These are phyloP conservation scores for Leucoma salicis DNA, from an alignment of 2,888 invertebrate genomes.

Conservation along the genomic window DNA sequence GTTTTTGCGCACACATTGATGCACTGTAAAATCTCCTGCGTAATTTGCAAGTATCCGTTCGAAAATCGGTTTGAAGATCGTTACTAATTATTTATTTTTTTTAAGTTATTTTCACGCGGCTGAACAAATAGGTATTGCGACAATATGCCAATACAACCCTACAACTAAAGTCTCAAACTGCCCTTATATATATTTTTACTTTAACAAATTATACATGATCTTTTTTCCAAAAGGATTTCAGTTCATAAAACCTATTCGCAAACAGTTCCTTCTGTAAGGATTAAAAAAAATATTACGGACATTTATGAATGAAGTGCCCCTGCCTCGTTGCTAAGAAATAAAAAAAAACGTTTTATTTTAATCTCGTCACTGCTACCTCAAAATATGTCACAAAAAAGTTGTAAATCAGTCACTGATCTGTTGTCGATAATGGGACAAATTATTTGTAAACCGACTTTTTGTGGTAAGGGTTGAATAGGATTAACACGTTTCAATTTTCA, in stretches of 20 bases:
- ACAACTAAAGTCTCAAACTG: no score
- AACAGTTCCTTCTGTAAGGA: background rate
- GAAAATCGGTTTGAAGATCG: no score
- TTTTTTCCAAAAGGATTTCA: background rate
- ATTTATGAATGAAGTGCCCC: constrained; percentile 11
- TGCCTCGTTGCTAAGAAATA: constrained; percentile 10
- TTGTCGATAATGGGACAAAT: constrained; percentile 22
- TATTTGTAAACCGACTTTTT: constrained; percentile 25
- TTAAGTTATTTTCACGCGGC: no score
- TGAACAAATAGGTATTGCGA: no score
- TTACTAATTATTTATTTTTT: no score
- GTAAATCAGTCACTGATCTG: constrained; percentile 36
- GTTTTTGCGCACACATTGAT: no score
- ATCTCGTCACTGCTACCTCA: constrained; percentile 47
- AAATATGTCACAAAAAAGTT: constrained; percentile 26
- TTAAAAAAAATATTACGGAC: background rate
- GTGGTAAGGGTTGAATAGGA: constrained; percentile 28
- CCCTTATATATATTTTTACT: no score
- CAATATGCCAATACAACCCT: no score
- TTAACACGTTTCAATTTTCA: constrained; percentile 14
- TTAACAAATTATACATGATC: background rate
- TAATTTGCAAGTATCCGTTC: no score
- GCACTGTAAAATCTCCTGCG: no score
- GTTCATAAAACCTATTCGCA: background rate
- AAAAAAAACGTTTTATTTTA: constrained; percentile 25